Evolutionary conservation across 2,113 vertebrate genomes (phyloP).

Genomic region (Nyctereutes procyonoides): DNA sequence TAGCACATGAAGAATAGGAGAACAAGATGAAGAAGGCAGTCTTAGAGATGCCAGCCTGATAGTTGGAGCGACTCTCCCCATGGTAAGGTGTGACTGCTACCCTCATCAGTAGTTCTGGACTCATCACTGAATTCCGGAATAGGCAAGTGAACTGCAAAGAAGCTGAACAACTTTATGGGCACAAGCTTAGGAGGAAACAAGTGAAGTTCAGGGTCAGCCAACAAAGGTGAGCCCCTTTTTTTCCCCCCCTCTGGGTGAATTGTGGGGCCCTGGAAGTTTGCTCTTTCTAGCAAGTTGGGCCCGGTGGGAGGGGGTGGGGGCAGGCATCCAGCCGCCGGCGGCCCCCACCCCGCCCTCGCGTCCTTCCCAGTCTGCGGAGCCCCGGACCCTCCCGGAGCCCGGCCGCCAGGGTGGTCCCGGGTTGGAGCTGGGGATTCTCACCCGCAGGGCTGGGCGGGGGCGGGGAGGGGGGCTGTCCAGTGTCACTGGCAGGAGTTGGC

Average conservation of each 20-base stretch:
- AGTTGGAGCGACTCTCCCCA: too few relatives aligned
- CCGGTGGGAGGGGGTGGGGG: neutral
- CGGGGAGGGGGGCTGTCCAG: fast-evolving
- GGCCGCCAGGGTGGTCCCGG: neutral
- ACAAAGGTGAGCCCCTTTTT: neutral
- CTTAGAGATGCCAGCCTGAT: too few relatives aligned
- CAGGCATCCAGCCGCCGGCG: neutral
- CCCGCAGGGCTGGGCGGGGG: neutral
- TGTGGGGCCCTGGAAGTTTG: neutral
- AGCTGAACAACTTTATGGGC: too few relatives aligned
- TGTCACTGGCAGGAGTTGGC: neutral
- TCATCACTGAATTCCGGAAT: too few relatives aligned
- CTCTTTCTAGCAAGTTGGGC: neutral
- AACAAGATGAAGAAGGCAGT: too few relatives aligned
- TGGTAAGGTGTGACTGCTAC: too few relatives aligned
- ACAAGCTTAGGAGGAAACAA: too few relatives aligned
- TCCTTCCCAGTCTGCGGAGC: neutral
- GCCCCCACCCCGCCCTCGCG: fast-evolving
- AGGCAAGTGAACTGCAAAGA: too few relatives aligned
- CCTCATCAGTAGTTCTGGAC: too few relatives aligned
- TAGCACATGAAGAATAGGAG: too few relatives aligned
- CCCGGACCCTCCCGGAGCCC: neutral
- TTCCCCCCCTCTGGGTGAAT: neutral
- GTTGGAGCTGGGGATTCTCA: neutral
- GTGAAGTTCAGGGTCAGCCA: neutral